These are phyloP conservation scores for Penaeus vannamei DNA, from an alignment of 1,140 invertebrate species.

Conservation along the genomic window DNA sequence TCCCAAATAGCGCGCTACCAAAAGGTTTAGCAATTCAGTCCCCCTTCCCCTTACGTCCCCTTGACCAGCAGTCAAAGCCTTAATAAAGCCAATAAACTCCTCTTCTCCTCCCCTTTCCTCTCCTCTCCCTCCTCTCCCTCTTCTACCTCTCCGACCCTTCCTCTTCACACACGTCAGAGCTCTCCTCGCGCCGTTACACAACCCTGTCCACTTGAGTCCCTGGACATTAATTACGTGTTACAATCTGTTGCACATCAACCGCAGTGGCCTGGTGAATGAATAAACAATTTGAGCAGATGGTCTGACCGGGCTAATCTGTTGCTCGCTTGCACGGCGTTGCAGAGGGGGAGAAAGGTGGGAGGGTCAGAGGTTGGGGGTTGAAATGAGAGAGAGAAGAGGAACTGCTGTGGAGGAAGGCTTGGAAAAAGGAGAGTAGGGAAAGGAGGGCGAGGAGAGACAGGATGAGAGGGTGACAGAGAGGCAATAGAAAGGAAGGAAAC, in stretches of 20 bases:
- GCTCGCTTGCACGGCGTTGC: conserved; percentile 16
- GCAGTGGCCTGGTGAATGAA: conserved; percentile 47
- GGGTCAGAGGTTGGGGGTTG: background rate
- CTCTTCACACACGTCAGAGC: background rate
- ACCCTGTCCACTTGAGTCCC: conserved; percentile 36
- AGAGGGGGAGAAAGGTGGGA: conserved; percentile 5
- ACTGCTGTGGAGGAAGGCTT: no score
- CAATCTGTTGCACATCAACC: conserved; percentile 52
- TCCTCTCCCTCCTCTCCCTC: conserved; percentile 6
- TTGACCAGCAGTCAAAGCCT: conserved; percentile 19
- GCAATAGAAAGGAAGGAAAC: no score
- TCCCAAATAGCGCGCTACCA: no score
- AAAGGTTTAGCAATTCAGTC: no score
- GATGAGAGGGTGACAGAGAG: no score
- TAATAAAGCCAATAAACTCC: conserved; percentile 44
- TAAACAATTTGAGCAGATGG: conserved; percentile 53
- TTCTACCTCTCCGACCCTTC: background rate
- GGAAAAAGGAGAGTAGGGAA: no score
- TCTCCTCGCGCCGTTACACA: conserved; percentile 28
- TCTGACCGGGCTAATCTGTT: conserved; percentile 48
- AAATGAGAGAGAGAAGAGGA: background rate
- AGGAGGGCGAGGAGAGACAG: no score
- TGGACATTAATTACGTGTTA: conserved; percentile 53
- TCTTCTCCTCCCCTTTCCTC: conserved; percentile 1
- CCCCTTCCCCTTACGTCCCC: no score